phyloP scores from a whole-genome alignment of 2,888 invertebrate species.

The Operophtera brumata region DNA sequence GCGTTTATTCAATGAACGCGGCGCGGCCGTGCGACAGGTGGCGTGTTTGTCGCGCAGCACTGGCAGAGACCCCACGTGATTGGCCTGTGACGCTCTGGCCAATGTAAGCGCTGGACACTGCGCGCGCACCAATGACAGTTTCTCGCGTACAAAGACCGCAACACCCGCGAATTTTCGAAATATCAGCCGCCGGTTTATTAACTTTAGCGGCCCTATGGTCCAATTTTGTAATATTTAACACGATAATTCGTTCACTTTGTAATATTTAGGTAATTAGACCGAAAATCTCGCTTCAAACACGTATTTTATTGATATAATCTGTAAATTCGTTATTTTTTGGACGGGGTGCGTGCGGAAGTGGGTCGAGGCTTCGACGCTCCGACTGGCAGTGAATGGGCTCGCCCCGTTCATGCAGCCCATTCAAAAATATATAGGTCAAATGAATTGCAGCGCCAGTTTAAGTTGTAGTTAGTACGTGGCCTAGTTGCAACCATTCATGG shows the following conservation, averaged over 20 bases:
- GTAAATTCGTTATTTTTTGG: slow-evolving; percentile 23
- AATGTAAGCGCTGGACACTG: slow-evolving; percentile 46
- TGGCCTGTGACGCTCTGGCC: slow-evolving; percentile 54
- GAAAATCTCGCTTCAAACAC: slow-evolving; percentile 7
- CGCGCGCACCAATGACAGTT: slow-evolving; percentile 52
- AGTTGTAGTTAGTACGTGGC: slow-evolving; percentile 46
- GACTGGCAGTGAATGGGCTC: slow-evolving; percentile 74
- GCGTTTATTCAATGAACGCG: slow-evolving; percentile 75
- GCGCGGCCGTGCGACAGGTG: slow-evolving; percentile 71
- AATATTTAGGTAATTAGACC: slow-evolving; percentile 3
- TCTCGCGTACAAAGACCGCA: slow-evolving; percentile 37
- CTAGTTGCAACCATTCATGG: slow-evolving; percentile 73
- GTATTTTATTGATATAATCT: slow-evolving; percentile 1
- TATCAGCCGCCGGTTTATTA: slow-evolving; percentile 36
- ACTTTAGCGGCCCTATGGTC: slow-evolving; percentile 31
- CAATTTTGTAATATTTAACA: slow-evolving; percentile 18
- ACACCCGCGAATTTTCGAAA: slow-evolving; percentile 58
- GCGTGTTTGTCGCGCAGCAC: slow-evolving; percentile 65
- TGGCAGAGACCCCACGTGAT: slow-evolving; percentile 43
- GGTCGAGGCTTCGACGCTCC: slow-evolving; percentile 67
- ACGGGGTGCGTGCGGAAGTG: slow-evolving; percentile 50
- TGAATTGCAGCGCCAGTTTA: slow-evolving; percentile 59
- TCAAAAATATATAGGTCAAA: slow-evolving; percentile 80
- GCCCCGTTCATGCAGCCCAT: slow-evolving; percentile 78
- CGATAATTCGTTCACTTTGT: slow-evolving; percentile 4